phyloP scores from a whole-genome alignment of 2,888 invertebrate species.

The Notodonta ziczac region DNA sequence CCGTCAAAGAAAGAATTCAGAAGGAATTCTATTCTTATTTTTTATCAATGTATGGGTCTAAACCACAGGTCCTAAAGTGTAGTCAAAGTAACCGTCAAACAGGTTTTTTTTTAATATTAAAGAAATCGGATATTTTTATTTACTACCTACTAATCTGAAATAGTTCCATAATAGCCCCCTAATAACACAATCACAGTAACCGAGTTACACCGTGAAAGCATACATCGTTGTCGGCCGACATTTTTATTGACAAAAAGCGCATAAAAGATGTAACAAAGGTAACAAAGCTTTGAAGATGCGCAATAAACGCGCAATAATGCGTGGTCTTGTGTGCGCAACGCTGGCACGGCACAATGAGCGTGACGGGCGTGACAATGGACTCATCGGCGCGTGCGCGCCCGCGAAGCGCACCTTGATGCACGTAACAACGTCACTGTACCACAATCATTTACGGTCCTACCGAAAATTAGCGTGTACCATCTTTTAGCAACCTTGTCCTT shows the following conservation, averaged over 20 bases:
- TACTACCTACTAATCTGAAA: constrained; percentile 29
- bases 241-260: constrained; percentile 73
- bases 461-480: background rate
- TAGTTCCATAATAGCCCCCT: constrained; percentile 34
- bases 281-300: constrained; percentile 81
- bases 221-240: constrained; percentile 70
- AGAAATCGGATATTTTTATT: constrained; percentile 44
- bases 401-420: constrained; percentile 63
- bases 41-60: too few species aligned
- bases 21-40: too few species aligned
- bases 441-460: constrained; percentile 2
- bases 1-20: too few species aligned
- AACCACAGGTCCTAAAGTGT: too few species aligned
- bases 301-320: constrained; percentile 81
- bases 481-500: too few species aligned
- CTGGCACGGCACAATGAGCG: constrained; percentile 64
- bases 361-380: constrained; percentile 74
- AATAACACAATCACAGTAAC: constrained; percentile 62
- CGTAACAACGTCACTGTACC: constrained; percentile 17
- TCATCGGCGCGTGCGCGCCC: constrained; percentile 72
- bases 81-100: too few species aligned
- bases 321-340: constrained; percentile 63
- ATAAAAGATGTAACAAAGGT: constrained; percentile 70
- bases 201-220: constrained; percentile 79
- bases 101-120: background rate